Evolutionary conservation across 1,140 invertebrate genomes (phyloP), one percentile per base, ranked within the genome.

Genomic region (Apolygus lucorum): DNA sequence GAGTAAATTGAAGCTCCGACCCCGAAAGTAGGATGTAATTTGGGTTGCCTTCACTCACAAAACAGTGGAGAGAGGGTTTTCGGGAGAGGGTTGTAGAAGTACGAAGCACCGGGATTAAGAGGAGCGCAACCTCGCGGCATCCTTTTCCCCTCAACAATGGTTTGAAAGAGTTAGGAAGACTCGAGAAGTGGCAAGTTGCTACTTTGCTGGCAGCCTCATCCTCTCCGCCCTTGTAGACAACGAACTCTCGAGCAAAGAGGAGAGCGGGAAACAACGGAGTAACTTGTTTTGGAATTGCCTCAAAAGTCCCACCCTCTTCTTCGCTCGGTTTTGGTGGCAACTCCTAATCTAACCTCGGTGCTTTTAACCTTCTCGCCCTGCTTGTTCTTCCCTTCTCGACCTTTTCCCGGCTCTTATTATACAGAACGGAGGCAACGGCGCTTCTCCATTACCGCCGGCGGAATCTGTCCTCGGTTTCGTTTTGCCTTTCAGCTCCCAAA

Each of bases 231-330:
- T 24, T 59, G 54, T 59, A 59, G 11, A 59, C 54, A 13, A 21
- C 34, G 22, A 59, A 24, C 54, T 59, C 22, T 24, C 22, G 11
- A 24, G 11, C 54, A 24, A 59, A 21, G 11, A 4, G 54, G 22
- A 59, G 54, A 21, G 22, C 22, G 54, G 54, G 22, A 59, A 59
- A 59, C 54, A 59, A 59, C 54, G 54, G 54, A 22, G 54, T 59
- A 59, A 59, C 54, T 59, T 59, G 54, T 59, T 59, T 59, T 59
- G 54, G 54, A 59, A 59, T 59, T 59, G 54, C 54, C 54, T 59
- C 54, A 13, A 59, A 8, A 11, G 8, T 21, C 22, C 54, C 22
- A 4, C 22, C 54, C 22, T 59, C 4, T 59, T 22, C 54, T 59
- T 22, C 22, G 8, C 11, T 14, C 13, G 54, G 11, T 59, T 59